Conservation (phyloP, 2,113 vertebrate genomes). For the Excalfactoria chinensis region DNA sequence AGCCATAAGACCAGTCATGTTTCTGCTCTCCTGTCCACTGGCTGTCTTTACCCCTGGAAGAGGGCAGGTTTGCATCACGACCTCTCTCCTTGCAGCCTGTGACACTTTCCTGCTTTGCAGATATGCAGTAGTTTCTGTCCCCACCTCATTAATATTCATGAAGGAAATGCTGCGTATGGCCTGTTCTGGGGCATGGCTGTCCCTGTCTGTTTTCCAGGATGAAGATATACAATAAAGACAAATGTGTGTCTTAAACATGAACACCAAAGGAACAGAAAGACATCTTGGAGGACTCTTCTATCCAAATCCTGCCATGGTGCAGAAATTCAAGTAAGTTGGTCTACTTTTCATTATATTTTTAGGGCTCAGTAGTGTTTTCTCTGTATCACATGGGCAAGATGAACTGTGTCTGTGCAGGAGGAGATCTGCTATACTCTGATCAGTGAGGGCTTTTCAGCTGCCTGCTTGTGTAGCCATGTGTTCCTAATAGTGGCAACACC, state of each 20-base stretch:
- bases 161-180: background rate
- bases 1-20: background rate
- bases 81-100: fast-evolving
- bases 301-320: background rate
- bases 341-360: background rate
- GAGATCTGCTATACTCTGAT: background rate
- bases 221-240: background rate
- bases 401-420: background rate
- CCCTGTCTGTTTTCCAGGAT: background rate
- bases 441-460: background rate
- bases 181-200: background rate
- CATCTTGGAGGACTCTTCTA: background rate
- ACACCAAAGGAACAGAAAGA: background rate
- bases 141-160: background rate
- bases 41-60: background rate
- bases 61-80: background rate
- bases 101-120: background rate
- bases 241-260: background rate
- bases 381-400: background rate
- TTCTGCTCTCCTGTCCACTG: background rate
- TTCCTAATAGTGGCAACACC: background rate
- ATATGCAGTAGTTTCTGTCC: background rate
- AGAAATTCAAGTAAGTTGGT: background rate
- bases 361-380: background rate
- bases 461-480: background rate